Evolutionary conservation across 2,113 vertebrate species (phyloP), one percentile per base, ranked within the genome.

Genomic region (Etia nguti): DNA sequence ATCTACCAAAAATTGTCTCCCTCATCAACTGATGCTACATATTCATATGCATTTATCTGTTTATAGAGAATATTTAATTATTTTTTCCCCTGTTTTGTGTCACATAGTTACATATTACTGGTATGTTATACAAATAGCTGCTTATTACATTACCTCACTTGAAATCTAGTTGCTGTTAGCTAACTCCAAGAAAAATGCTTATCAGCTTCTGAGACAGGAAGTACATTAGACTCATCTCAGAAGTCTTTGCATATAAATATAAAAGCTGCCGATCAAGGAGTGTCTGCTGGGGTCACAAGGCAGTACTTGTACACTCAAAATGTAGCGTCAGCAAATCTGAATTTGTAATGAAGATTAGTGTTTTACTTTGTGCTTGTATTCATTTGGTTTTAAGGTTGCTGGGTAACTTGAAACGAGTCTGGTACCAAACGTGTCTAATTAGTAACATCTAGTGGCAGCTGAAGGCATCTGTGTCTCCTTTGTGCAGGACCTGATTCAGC

Each of bases 401-500:
- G n/a, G 29, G 65, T 41, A 55, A 54, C 75, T 48, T 2, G 24
- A 50, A 50, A 75, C 6, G 4, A 20, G 9, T 31, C 3, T 20
- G 16, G 15, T 75, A 50, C 43, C 24, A 73, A 79, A 86, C 24
- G 6, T 84, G 80, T 1, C 56, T 6, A 12, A 41, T 56, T 43
- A 20, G 10, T 24, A 24, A 3, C 31, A 85, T 65, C 88, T 75
- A 80, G 83, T 84, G 80, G 85, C 41, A 54, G 48, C 4, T 65
- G 8, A 60, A 2, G 29, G 12, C 59, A 46, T n/a, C 41, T 24
- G 15, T 52, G 11, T 10, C 54, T 38, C 16, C 22, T 77, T 46
- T 80, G 9, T 56, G 31, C 26, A 97, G 97, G 96, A 97, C 70
- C 83, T 91, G 80, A 89, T 97, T 87, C 92, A 94, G 90, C 93